Conservation (phyloP, 2,888 invertebrate genomes). For the Microdon myrmicae region DNA sequence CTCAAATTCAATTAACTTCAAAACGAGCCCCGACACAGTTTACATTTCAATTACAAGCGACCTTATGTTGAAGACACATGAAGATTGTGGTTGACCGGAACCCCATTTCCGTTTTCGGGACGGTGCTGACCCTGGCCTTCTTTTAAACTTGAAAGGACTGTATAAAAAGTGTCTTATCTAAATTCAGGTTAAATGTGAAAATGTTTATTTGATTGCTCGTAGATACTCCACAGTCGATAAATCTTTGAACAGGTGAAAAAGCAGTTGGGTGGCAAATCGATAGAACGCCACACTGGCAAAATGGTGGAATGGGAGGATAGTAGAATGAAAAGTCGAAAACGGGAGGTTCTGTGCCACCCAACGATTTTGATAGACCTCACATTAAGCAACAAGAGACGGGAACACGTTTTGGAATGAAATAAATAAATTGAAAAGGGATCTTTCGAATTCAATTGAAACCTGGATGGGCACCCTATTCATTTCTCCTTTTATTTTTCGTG, state of each 20-base stretch:
- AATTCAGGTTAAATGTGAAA: constrained; percentile 62
- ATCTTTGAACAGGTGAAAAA: constrained; percentile 29
- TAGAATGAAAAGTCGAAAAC: too few relatives aligned
- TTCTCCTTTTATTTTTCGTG: constrained; percentile 4
- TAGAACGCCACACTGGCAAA: too few relatives aligned
- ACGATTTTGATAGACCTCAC: too few relatives aligned
- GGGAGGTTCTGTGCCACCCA: too few relatives aligned
- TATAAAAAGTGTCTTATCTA: too few relatives aligned
- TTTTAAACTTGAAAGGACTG: constrained; percentile 24
- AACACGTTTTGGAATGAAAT: too few relatives aligned
- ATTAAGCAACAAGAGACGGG: constrained; percentile 11
- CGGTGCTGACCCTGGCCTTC: constrained; percentile 9
- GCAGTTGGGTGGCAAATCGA: too few relatives aligned
- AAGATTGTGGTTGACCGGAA: background rate
- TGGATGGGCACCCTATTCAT: constrained; percentile 19
- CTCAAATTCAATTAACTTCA: constrained; percentile 40
- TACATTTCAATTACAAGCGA: constrained; percentile 47
- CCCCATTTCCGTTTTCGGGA: background rate
- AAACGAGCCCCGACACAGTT: constrained; percentile 34
- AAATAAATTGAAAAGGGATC: constrained; percentile 49
- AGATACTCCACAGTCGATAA: constrained; percentile 55
- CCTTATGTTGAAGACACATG: constrained; percentile 16
- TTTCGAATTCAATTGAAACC: constrained; percentile 45
- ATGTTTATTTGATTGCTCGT: constrained; percentile 63
- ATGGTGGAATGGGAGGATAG: too few relatives aligned